Conservation (phyloP, 2,888 invertebrate genomes). For the Pyralis farinalis region DNA sequence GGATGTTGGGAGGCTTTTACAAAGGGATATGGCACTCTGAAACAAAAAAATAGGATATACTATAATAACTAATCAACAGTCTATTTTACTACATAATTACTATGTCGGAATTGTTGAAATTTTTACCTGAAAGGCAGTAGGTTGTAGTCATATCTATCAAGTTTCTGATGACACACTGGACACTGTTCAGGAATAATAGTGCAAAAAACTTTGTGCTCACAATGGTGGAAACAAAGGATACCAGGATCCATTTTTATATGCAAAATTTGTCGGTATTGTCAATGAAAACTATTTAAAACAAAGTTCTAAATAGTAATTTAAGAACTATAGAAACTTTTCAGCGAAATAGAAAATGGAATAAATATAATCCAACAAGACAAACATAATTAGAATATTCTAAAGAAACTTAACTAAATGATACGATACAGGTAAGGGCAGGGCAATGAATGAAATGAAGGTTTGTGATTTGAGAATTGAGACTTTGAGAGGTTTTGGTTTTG, state of each 20-base stretch:
- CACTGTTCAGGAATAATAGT: constrained; percentile 88
- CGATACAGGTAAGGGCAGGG: no score
- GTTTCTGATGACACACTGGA: constrained; percentile 85
- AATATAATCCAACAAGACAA: constrained; percentile 38
- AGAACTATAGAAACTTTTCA: constrained; percentile 24
- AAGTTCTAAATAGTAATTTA: constrained; percentile 16
- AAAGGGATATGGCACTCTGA: constrained; percentile 92
- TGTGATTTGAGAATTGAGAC: no score
- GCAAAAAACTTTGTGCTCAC: constrained; percentile 91
- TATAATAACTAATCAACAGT: constrained; percentile 54
- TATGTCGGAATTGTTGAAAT: constrained; percentile 7
- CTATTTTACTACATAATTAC: constrained; percentile 15
- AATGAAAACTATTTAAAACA: constrained; percentile 39
- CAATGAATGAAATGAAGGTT: no score
- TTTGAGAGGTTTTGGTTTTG: no score
- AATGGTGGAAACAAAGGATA: constrained; percentile 95
- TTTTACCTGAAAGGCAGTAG: constrained; percentile 88
- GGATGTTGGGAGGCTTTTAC: constrained; percentile 89
- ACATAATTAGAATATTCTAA: constrained; percentile 41
- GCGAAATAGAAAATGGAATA: constrained; percentile 33
- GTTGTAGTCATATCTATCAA: constrained; percentile 82
- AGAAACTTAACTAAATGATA: no score
- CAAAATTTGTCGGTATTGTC: constrained; percentile 36
- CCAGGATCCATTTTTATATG: constrained; percentile 85
- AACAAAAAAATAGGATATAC: constrained; percentile 39